Base-by-base conservation (phyloP, 2,888 invertebrate genomes). In the Eueremaeus valkanovi region DNA sequence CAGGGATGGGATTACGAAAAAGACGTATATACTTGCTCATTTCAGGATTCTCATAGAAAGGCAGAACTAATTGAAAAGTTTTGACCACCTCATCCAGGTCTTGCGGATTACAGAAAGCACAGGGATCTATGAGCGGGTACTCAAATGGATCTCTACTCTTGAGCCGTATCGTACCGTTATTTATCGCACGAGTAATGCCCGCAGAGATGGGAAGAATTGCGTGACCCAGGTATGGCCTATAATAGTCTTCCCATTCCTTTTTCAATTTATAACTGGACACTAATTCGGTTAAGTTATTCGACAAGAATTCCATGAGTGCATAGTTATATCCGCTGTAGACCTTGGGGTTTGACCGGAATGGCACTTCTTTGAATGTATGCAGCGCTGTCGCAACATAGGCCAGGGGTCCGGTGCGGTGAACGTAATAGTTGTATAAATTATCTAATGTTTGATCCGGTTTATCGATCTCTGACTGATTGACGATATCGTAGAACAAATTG, bases 81-180 rank as follows among this genome's bases (percentile, higher is more conserved):
- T 55, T 55, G 24, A 55, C 21, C 2, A 55, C 49, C 9, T 74
- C 68, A 18, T 42, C 40, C 9, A 74, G 29, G 5, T 16, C 45
- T 0, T 70, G 13, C 9, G 33, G 1, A 40, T 75, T 21, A 3
- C 33, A 66, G 18, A 66, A 18, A 33, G 8, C n/a, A 8, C 66
- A 36, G 6, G 66, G 66, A n/a, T 66, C 66, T 36, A 66, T 66
- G 1, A 66, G 33, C 18, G 66, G 66, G n/a, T 36, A 18, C 33
- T 33, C 66, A n/a, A 66, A 66, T 0, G 66, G 66, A 36, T 66
- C 21, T 11, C 29, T 11, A 11, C 72, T 68, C 33, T 29, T 8
- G 31, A 75, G 51, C 0, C 72, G 49, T 11, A 75, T n/a, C 3
- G 45, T 45, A 8, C 75, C 75, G 18, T 70, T 45, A 11, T 18